Percentiles rank a stretch among this genome's conserved stretches.
phyloP scores from a whole-genome alignment of 2,888 invertebrate species.

The Crematogaster levior region DNA sequence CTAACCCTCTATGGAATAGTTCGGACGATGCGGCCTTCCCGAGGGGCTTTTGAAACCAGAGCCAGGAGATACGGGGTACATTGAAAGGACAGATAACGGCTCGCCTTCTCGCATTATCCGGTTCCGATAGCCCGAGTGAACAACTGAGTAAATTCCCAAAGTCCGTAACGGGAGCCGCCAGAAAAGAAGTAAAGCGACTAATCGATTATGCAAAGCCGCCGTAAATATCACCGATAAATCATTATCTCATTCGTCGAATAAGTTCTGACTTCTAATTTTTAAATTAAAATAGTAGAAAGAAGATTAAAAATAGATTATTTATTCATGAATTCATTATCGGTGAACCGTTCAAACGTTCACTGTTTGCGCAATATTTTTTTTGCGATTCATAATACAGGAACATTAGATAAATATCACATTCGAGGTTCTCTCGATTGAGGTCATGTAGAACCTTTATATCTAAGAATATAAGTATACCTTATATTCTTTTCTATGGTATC shows the following conservation, averaged over 20 bases:
- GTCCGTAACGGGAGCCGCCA: conserved; percentile 51
- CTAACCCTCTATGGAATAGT: conserved; percentile 59
- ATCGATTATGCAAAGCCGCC: conserved; percentile 12
- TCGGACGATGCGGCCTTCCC: conserved; percentile 36
- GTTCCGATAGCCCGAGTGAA: conserved; percentile 64
- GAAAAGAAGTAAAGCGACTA: conserved; percentile 8
- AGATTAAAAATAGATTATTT: background rate
- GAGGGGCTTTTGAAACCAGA: conserved; percentile 61
- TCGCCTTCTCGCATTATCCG: conserved; percentile 63
- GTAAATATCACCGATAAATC: background rate
- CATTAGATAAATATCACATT: background rate
- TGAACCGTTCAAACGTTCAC: background rate
- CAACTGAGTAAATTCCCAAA: conserved; percentile 48
- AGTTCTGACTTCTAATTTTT: background rate
- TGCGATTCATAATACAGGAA: background rate
- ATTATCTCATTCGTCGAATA: background rate
- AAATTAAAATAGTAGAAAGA: background rate
- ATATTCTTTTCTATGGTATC: background rate
- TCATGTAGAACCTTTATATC: background rate
- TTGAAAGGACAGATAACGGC: conserved; percentile 66
- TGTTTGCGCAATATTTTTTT: background rate
- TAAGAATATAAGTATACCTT: too few relatives aligned
- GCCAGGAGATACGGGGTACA: conserved; percentile 64
- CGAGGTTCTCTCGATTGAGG: background rate
- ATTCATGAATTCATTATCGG: background rate